Conservation (phyloP, 2,113 vertebrate species). For the Siniperca knerii region DNA sequence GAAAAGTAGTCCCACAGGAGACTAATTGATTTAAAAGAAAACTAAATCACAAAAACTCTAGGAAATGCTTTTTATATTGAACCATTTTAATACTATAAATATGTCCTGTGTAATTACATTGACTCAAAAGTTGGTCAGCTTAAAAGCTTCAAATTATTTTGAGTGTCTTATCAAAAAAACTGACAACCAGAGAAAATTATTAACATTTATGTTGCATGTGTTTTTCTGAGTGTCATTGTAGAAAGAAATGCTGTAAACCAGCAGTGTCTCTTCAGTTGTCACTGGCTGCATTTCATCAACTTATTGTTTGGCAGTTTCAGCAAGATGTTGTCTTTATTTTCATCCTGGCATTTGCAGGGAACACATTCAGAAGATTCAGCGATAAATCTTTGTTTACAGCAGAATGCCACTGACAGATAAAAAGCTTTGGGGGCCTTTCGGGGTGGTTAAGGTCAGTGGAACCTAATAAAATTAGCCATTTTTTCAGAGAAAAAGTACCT, state of each 20-base stretch:
- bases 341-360: constrained; percentile 21
- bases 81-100: constrained; percentile 16
- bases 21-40: constrained; percentile 22
- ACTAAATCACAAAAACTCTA: constrained; percentile 5
- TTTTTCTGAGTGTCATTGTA: background rate
- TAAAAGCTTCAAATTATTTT: constrained; percentile 14
- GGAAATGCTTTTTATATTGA: background rate
- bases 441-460: constrained; percentile 22
- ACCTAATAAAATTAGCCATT: constrained; percentile 26
- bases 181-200: background rate
- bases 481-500: background rate
- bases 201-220: constrained; percentile 7
- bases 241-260: background rate
- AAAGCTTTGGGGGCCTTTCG: constrained; percentile 23
- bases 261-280: background rate
- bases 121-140: background rate
- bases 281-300: constrained; percentile 5
- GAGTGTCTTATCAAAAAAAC: constrained; percentile 5
- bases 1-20: background rate
- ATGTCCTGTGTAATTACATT: background rate
- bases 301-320: constrained; percentile 4
- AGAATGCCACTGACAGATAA: constrained; percentile 23
- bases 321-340: background rate
- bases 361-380: background rate
- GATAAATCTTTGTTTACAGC: constrained; percentile 45